Evolutionary conservation across 1,140 invertebrate species (phyloP), one percentile per base, ranked within the genome.

Genomic region (Myzus persicae): DNA sequence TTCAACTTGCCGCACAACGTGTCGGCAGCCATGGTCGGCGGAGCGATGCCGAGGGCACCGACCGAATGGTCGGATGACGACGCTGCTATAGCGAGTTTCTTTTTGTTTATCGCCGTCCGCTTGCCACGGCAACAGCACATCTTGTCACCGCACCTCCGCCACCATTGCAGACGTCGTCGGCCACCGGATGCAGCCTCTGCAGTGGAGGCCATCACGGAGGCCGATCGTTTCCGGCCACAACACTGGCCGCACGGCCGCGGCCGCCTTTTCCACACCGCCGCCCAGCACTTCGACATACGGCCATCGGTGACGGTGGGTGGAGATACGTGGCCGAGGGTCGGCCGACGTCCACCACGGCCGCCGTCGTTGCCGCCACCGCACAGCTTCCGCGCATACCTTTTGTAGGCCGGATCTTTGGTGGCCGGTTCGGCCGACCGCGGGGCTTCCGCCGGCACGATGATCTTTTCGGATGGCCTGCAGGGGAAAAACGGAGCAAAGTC

Each of bases 181-280:
- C 81, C 81, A 4, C 8, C 24, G 31, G 67, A 9, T 6, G n/a
- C 14, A 9, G 9, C 26, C 36, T 36, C 20, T 18, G 44, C 7
- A 4, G n/a, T 1, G 26, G 48, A 36, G 4, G 89, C 89, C 89
- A 46, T 38, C 22, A 22, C 44, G 46, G n/a, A 51, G 11, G 44
- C 42, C 42, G 40, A 31, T 40, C 88, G 46, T 42, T 67, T 90
- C 20, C n/a, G n/a, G 2, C 36, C 26, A 26, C 46, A 59, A 36
- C 89, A 90, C 31, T 7, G 5, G 7, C 81, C 31, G 81, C 91
- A 85, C n/a, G 51, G 31, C 91, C 91, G 91, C 8, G 91, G 91
- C 22, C 91, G 81, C 26, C 91, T n/a, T 84, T 93, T 93, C 91
- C 91, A 93, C 14, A 85, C 81, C 20, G 90, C 67, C 44, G 90